A percentile compares a stretch with the other conserved stretches of the same genome.
phyloP scores from a whole-genome alignment of 2,888 invertebrate genomes.

The Agrotis ipsilon region DNA sequence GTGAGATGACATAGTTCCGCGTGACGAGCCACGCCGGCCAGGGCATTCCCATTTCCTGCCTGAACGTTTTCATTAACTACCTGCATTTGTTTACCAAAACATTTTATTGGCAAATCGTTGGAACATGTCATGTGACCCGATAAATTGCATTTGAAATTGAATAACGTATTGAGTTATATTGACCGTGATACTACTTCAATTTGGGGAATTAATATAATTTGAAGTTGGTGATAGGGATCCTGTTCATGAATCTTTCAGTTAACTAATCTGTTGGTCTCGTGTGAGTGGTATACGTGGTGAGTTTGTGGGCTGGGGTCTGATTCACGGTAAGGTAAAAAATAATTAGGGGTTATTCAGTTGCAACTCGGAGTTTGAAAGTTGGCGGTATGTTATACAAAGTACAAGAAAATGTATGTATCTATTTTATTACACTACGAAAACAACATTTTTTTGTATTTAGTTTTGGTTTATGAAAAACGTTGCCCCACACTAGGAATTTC shows the following conservation, averaged over 20 bases:
- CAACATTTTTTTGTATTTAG: too few species aligned
- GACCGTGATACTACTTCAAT: background rate
- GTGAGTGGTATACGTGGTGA: background rate
- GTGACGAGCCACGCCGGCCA: conserved; percentile 52
- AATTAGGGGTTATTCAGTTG: background rate
- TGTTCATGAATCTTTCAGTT: conserved; percentile 13
- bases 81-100: conserved; percentile 62
- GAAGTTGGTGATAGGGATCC: conserved; percentile 3
- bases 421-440: too few species aligned
- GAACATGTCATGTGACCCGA: conserved; percentile 1
- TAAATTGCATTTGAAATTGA: conserved; percentile 36
- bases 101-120: conserved; percentile 55
- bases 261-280: background rate
- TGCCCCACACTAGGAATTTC: too few species aligned
- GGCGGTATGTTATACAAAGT: background rate
- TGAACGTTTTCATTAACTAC: conserved; percentile 68
- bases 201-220: background rate
- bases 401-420: too few species aligned
- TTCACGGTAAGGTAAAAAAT: background rate
- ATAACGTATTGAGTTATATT: conserved; percentile 8
- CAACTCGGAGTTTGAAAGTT: background rate
- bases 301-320: background rate
- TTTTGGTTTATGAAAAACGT: too few species aligned
- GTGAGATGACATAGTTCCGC: conserved; percentile 42
- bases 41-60: conserved; percentile 66